Evolutionary conservation across 2,797 vertebrate species (phyloP), one percentile per base, ranked within the genome.

Genomic region (Syngnathus acus): DNA sequence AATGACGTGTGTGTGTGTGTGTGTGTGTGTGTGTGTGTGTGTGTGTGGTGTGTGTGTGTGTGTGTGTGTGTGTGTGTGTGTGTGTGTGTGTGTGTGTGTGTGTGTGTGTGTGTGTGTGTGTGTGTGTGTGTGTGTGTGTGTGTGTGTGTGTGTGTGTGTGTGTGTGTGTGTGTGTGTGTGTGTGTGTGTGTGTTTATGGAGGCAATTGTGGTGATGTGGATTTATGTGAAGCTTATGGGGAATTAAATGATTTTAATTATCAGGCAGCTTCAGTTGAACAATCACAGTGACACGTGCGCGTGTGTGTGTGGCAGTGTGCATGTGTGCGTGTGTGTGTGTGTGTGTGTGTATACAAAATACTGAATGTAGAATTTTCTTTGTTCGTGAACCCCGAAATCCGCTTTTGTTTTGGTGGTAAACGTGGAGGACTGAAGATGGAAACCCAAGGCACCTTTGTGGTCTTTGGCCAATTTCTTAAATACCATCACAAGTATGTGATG

Each of bases 231-330:
- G 79, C 82, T 84, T 84, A 84, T 72, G 78, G 78, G 72, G 77
- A 78, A 80, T 76, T 78, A 83, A 88, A 86, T 85, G 74, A 77
- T 85, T 84, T 85, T 80, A 88, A 89, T 89, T 85, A 86, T 87
- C 84, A 77, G 66, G 78, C 77, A 57, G 84, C 72, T 69, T 80
- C 74, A 77, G 76, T 70, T 81, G 77, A 86, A 69, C 73, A 79
- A 72, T 78, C 78, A 60, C 38, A 5, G 9, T 10, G 19, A 21
- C 38, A 17, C 14, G 42, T 62, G n/a, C 45, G 60, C 23, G 40
- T 47, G 60, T 6, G 61, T 17, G 42, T 45, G 60, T 9, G 43
- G 37, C 10, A 23, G 21, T 62, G 40, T 43, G 60, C 42, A 21
- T 43, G 60, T 62, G 40, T 62, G 60, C 43, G 16, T 19, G 47